phyloP scores from a whole-genome alignment of 2,888 invertebrate genomes.

The Microctonus brassicae region DNA sequence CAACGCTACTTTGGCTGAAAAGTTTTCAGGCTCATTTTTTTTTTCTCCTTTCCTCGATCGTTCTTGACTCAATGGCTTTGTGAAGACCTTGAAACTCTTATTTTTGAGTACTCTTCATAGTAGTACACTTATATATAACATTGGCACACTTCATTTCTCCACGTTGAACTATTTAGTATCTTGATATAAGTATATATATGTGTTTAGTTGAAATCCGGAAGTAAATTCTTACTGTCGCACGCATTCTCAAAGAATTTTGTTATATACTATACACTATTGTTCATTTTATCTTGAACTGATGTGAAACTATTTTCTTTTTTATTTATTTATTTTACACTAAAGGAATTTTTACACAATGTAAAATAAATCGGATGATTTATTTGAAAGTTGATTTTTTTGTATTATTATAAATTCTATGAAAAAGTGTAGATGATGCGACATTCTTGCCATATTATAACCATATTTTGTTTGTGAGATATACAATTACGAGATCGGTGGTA shows the following conservation, averaged over 20 bases:
- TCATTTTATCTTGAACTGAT: background rate
- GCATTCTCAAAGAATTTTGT: background rate
- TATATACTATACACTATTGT: background rate
- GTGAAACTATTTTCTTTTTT: background rate
- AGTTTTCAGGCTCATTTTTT: slow-evolving; percentile 7
- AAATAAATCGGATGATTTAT: background rate
- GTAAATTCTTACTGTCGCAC: slow-evolving; percentile 3
- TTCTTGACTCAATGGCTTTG: slow-evolving; percentile 48
- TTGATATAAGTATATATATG: slow-evolving; percentile 44
- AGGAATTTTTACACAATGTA: background rate
- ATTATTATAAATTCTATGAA: background rate
- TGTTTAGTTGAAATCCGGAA: slow-evolving; percentile 16
- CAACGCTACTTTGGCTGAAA: slow-evolving; percentile 26
- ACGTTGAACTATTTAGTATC: slow-evolving; percentile 47
- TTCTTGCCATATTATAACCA: slow-evolving; percentile 2
- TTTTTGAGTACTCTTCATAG: slow-evolving; percentile 50
- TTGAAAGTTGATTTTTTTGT: background rate
- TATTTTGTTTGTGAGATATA: slow-evolving; percentile 55
- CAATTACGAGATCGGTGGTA: slow-evolving; percentile 64
- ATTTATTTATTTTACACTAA: background rate
- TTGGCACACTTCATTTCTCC: slow-evolving; percentile 40
- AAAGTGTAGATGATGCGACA: background rate
- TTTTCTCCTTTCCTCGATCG: background rate
- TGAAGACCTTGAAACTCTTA: slow-evolving; percentile 40
- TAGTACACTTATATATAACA: slow-evolving; percentile 16